Evolutionary conservation across 2,113 vertebrate genomes (phyloP).

Genomic region (rabbit (Oryctolagus cuniculus)): mOryCun1.1 NC_091440.1:65995501-65996000

Average conservation of each 20-base stretch:
- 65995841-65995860: background rate
- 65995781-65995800: background rate
- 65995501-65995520: background rate
- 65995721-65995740: background rate
- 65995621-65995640: background rate
- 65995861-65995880: background rate
- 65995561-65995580: background rate
- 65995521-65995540: background rate
- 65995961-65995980: background rate
- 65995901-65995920: background rate
- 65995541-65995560: background rate
- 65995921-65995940: background rate
- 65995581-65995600: background rate
- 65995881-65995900: fast-evolving
- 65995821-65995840: background rate
- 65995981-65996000: background rate
- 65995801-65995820: background rate
- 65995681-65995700: background rate
- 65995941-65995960: background rate
- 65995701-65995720: background rate
- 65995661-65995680: background rate
- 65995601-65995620: background rate
- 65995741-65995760: background rate
- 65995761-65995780: background rate
- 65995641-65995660: background rate